A percentile compares a stretch with the other conserved stretches of the same genome.
phyloP scores from a whole-genome alignment of 2,113 vertebrate species.

The Psammodynastes pulverulentus region DNA sequence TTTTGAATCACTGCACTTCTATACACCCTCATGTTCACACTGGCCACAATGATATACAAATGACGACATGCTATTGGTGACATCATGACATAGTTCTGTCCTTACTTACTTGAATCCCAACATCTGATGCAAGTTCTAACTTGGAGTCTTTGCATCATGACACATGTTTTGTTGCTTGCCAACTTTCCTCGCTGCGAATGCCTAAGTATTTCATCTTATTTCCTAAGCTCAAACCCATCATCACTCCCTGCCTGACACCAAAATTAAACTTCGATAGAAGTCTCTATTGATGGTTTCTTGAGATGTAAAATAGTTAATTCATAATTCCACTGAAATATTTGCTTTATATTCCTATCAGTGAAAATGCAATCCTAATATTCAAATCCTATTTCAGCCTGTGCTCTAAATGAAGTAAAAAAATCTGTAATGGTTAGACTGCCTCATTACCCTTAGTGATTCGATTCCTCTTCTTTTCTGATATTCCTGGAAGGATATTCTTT shows the following conservation, averaged over 20 bases:
- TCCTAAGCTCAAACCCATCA: background rate
- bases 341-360: conserved; percentile 58
- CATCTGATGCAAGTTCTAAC: background rate
- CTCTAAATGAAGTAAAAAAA: conserved; percentile 36
- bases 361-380: conserved; percentile 53
- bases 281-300: conserved; percentile 54
- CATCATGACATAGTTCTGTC: background rate
- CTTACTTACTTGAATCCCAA: background rate
- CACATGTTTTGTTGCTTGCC: background rate
- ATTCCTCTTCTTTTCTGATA: conserved; percentile 39
- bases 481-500: conserved; percentile 34
- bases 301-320: conserved; percentile 54
- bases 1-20: background rate
- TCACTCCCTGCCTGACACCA: background rate
- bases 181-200: background rate
- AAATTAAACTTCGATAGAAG: conserved; percentile 2
- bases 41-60: background rate
- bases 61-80: background rate
- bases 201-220: background rate
- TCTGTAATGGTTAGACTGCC: conserved; percentile 33
- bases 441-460: conserved; percentile 33
- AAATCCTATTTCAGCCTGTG: conserved; percentile 38
- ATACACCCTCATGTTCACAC: background rate
- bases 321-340: conserved; percentile 43
- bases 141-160: background rate